Percentiles rank a stretch among this genome's conserved stretches.
Conservation (phyloP, 2,113 vertebrate genomes). For the Oreochromis aureus region DNA sequence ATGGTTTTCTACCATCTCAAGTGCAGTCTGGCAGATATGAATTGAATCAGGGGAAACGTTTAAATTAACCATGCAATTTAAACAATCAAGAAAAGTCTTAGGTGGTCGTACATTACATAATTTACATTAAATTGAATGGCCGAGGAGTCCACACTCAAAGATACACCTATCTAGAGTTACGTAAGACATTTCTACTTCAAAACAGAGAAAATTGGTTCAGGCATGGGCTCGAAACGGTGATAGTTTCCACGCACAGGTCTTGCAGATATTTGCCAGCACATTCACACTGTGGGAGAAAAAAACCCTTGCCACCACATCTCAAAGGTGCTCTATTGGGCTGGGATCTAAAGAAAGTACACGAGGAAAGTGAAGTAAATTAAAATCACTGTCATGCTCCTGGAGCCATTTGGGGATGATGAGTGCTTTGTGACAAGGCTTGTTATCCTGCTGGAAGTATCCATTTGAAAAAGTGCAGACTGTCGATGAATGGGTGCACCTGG, state of each 20-base stretch:
- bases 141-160: not conserved
- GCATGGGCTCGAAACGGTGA: not conserved
- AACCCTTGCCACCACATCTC: not conserved
- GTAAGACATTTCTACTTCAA: not conserved
- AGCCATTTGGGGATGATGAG: conserved; percentile 18
- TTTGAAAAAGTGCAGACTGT: conserved; percentile 9
- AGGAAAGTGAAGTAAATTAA: conserved; percentile 20
- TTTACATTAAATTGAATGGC: not conserved
- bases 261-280: not conserved
- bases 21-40: not conserved
- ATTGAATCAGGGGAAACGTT: not conserved
- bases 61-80: conserved; percentile 10
- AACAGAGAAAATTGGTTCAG: not conserved
- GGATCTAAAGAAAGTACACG: conserved; percentile 4
- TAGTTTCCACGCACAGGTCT: not conserved
- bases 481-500: conserved; percentile 16
- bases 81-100: not conserved
- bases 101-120: not conserved
- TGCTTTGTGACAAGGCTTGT: conserved; percentile 23
- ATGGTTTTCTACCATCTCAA: not conserved
- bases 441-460: conserved; percentile 18
- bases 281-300: conserved; percentile 3
- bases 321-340: not conserved
- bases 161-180: not conserved
- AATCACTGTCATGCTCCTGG: conserved; percentile 42